Base-by-base conservation (phyloP, 2,113 vertebrate species). In the Ailurus styani region DNA sequence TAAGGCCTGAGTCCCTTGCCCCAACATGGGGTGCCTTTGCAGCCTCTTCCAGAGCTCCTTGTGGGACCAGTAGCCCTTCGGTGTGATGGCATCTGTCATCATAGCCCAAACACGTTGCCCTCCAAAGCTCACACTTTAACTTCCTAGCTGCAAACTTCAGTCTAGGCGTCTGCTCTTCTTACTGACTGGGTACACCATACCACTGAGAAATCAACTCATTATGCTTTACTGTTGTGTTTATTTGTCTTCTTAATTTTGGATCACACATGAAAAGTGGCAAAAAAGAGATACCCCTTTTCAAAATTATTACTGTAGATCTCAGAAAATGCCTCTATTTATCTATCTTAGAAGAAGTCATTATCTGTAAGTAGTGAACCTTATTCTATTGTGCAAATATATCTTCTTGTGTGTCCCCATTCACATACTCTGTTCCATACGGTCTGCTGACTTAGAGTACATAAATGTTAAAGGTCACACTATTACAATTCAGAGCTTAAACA, bases 351-450 rank as follows among this genome's bases (percentile, higher is more conserved):
- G 97, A 78, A 85, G 91, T 84, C 79, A 97, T 97, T 34, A 96
- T 96, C 85, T 95, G 21, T 79, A 96, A 90, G 72, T 81, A 70
- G 79, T 97, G 73, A 98, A 96, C 98, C 87, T 95, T 86, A 90
- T 98, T 98, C 97, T 95, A 93, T 84, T 98, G 90, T 72, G 52
- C 86, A 95, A 93, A 96, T 90, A 93, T 40, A 13, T 81, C 93
- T 94, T 95, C 79, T 94, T 96, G 47, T 57, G 83, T 68, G 79
- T 82, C 17, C 93, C 34, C 85, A 91, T 95, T 91, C 40, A 50
- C 34, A 50, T 93, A 29, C 20, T 42, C 60, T 42, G 83, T 79
- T 97, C 95, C 92, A 87, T 94, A 95, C 96, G 81, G 81, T 37
- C 85, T 93, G 93, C 68, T 96, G 93, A 92, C 87, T 97, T 90